phyloP scores from a whole-genome alignment of 2,113 vertebrate genomes.

The Sylvia atricapilla region DNA sequence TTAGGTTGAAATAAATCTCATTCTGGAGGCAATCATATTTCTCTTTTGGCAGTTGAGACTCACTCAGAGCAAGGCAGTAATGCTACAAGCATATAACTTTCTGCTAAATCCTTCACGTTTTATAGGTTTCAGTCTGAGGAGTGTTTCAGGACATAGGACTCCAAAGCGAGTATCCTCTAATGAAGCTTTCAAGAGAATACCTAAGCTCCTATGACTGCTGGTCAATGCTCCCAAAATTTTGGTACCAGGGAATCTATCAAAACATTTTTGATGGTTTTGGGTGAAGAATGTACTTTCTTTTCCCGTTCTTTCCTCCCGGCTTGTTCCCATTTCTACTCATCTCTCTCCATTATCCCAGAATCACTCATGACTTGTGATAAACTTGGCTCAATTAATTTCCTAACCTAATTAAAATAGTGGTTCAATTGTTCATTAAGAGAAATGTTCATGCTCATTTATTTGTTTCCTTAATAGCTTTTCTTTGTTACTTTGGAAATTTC shows the following conservation, averaged over 20 bases:
- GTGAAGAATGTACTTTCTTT: neutral
- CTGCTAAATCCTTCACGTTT: neutral
- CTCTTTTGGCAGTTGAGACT: fast-evolving
- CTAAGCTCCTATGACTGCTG: neutral
- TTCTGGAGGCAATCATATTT: neutral
- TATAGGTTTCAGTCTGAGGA: neutral
- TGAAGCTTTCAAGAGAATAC: neutral
- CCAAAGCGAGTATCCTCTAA: neutral
- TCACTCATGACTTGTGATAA: neutral
- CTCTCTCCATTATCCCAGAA: neutral
- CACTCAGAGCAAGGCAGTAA: neutral
- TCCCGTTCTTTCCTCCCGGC: neutral
- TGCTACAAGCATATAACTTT: neutral
- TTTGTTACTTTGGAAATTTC: neutral
- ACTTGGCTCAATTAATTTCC: neutral
- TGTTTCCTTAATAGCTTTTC: neutral
- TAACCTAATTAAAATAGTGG: neutral
- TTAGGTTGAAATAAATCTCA: neutral
- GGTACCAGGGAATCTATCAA: neutral
- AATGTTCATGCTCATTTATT: neutral
- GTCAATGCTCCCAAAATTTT: neutral
- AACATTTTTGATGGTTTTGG: neutral
- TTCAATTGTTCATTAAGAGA: neutral
- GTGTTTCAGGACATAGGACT: neutral
- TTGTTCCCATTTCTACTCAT: neutral